Evolutionary conservation across 2,797 vertebrate genomes (phyloP).

Genomic region (Sandelia bainsii): DNA sequence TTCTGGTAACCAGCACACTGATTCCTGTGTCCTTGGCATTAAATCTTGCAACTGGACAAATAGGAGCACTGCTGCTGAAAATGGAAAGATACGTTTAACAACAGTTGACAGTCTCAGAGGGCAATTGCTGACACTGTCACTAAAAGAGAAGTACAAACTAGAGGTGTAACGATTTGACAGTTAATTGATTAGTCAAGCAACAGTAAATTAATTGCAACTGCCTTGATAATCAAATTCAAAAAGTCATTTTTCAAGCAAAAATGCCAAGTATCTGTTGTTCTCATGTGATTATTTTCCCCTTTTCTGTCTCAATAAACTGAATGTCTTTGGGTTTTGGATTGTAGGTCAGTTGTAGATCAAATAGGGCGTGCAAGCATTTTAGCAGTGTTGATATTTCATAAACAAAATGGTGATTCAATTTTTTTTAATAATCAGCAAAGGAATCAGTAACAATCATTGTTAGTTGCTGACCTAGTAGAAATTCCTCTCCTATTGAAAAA

Average conservation of each 20-base stretch:
- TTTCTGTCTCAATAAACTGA: no score
- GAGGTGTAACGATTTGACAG: background rate
- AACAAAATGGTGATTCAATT: no score
- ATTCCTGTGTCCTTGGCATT: background rate
- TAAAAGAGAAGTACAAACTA: background rate
- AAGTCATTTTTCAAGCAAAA: background rate
- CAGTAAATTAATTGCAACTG: background rate
- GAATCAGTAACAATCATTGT: no score
- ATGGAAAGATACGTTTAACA: constrained; percentile 1
- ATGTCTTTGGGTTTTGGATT: no score
- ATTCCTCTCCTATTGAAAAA: background rate
- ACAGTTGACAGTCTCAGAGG: background rate
- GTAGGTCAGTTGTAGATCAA: no score
- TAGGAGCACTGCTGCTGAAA: background rate
- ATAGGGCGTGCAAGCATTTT: no score
- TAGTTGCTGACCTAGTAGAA: background rate
- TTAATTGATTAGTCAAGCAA: background rate
- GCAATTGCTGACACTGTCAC: background rate
- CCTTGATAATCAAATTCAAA: background rate
- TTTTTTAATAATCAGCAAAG: no score
- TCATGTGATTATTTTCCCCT: no score
- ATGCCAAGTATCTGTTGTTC: no score
- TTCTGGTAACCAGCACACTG: constrained; percentile 7
- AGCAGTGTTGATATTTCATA: no score
- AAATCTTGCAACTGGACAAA: background rate